Base-by-base conservation (phyloP, 2,888 invertebrate genomes). In the Ennomos quercinarius region DNA sequence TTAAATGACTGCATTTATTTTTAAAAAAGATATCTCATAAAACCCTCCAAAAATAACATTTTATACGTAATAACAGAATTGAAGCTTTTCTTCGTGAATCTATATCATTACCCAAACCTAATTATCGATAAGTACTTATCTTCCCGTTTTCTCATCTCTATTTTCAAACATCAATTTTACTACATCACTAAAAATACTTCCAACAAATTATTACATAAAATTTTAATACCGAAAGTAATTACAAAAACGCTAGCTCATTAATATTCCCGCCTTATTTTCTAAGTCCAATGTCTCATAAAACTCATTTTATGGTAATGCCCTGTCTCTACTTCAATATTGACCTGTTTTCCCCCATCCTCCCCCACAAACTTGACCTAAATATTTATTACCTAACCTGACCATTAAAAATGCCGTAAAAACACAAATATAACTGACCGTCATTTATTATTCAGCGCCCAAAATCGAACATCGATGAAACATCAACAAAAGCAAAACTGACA, bases 281-380 rank as follows among this genome's bases (percentile, higher is more conserved):
- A 43, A 42, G 42, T 17, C 43, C 27, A 27, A 43, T 43, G n/a
- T 43, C 27, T 27, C 27, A 27, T 45, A 45, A 44, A 53, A 45
- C 41, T 42, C 42, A 38, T 38, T 42, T 48, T 27, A 54, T 9
- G 36, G 38, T 47, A 34, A 46, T 27, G 36, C 27, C 47, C 47
- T 12, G 13, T 45, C 12, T 34, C 12, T 34, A 1, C 34, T 13
- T 13, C 46, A 42, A 13, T 55, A 56, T 51, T 47, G 57, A 34
- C 51, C 42, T 38, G 41, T 51, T 52, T 57, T 36, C 37, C 46
- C 37, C 11, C 34, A 11, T 57, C n/a, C 45, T 50, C 17, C 38
- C 6, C 9, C 13, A 50, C 27, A 49, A 54, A 59, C 59, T 59
- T 59, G 59, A 59, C 54, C 59, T 38, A 54, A 46, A 59, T 50